These are phyloP conservation scores for Unio pictorum DNA, from an alignment of 2,888 invertebrate genomes.

Conservation along the genomic window DNA sequence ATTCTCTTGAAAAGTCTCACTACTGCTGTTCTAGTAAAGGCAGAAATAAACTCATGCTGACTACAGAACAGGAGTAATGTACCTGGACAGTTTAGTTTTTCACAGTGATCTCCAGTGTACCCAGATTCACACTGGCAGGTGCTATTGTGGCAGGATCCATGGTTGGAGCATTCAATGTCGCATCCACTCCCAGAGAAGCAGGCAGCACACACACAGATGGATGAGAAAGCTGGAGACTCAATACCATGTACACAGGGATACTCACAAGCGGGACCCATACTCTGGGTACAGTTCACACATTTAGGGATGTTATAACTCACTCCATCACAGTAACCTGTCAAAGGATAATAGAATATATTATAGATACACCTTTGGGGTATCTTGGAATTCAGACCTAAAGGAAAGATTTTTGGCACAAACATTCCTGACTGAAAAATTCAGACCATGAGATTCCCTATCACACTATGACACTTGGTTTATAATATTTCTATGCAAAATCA, in stretches of 20 bases:
- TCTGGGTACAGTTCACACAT: slow-evolving; percentile 47
- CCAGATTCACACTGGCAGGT: slow-evolving; percentile 45
- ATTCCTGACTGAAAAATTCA: too few species aligned
- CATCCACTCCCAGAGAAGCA: slow-evolving; percentile 52
- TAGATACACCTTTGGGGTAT: not conserved
- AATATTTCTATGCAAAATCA: too few species aligned
- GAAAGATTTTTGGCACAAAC: too few species aligned
- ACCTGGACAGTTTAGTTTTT: slow-evolving; percentile 55
- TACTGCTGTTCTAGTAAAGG: too few species aligned
- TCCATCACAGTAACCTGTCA: slow-evolving; percentile 47
- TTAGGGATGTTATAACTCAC: slow-evolving; percentile 32
- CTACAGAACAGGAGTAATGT: not conserved
- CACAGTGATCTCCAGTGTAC: slow-evolving; percentile 49
- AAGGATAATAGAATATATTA: not conserved
- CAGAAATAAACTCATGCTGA: too few species aligned
- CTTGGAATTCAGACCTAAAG: too few species aligned
- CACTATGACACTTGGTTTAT: too few species aligned
- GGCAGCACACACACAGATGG: slow-evolving; percentile 43
- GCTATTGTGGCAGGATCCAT: slow-evolving; percentile 33
- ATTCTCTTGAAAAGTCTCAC: too few species aligned
- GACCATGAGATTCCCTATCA: too few species aligned
- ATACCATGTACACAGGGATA: slow-evolving; percentile 49
- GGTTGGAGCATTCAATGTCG: slow-evolving; percentile 39
- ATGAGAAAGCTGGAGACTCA: slow-evolving; percentile 39
- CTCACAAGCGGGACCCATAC: slow-evolving; percentile 55